Conservation (phyloP, 2,888 invertebrate genomes). For the Drosophila nigricruria region DNA sequence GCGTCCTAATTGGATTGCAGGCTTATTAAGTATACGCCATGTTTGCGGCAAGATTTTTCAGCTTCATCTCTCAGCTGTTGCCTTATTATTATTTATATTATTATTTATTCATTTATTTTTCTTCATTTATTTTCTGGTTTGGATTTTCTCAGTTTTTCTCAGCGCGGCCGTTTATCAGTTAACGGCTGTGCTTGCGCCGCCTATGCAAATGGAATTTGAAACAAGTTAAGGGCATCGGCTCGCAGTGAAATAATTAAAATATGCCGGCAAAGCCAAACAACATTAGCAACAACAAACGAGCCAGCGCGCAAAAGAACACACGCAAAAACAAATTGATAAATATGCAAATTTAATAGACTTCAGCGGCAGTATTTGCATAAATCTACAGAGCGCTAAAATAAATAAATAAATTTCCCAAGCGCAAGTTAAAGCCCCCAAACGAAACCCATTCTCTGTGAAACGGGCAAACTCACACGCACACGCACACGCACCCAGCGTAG, state of each 20-base stretch:
- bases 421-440: conserved; percentile 2
- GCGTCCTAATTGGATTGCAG: conserved; percentile 72
- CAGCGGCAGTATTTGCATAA: conserved; percentile 69
- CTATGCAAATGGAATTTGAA: conserved; percentile 69
- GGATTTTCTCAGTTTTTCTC: neutral
- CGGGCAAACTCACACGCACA: conserved; percentile 1
- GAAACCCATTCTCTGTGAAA: neutral
- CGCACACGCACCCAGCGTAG: neutral
- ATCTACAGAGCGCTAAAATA: conserved; percentile 54
- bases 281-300: conserved; percentile 43
- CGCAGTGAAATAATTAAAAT: conserved; percentile 69
- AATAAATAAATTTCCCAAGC: conserved; percentile 41
- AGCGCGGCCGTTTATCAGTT: conserved; percentile 3
- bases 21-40: conserved; percentile 70
- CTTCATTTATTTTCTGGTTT: neutral
- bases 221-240: conserved; percentile 59
- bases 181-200: conserved; percentile 1
- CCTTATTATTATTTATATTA: conserved; percentile 4
- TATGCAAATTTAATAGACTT: conserved; percentile 78
- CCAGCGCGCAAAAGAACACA: conserved; percentile 45
- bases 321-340: conserved; percentile 75
- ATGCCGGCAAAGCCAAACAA: conserved; percentile 68
- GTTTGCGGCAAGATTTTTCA: conserved; percentile 33
- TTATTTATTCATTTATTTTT: conserved; percentile 8
- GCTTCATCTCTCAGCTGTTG: conserved; percentile 16